Conservation (phyloP, 2,888 invertebrate genomes). For the Cheilosia urbana region DNA sequence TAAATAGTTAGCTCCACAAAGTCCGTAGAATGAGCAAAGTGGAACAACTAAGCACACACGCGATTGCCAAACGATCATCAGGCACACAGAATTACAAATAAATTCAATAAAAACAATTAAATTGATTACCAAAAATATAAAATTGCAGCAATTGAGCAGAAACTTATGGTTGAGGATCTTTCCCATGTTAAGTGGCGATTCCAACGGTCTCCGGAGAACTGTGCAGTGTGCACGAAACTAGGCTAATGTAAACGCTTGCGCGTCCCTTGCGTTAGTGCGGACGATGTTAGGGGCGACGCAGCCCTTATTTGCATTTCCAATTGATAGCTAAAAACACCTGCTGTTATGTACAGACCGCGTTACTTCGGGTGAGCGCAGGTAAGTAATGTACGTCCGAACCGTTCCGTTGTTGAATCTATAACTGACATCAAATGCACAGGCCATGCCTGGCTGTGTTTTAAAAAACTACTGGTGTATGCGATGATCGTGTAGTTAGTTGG, state of each 20-base stretch:
- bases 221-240: constrained; percentile 42
- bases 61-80: constrained; percentile 21
- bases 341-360: constrained; percentile 9
- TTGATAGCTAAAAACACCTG: constrained; percentile 45
- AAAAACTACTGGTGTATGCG: constrained; percentile 11
- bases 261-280: constrained; percentile 41
- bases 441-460: constrained; percentile 34
- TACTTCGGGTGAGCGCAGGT: background rate
- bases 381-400: constrained; percentile 43
- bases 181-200: constrained; percentile 77
- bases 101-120: constrained; percentile 10
- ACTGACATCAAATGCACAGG: constrained; percentile 49
- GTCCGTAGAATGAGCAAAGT: constrained; percentile 38
- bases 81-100: background rate
- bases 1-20: constrained; percentile 4
- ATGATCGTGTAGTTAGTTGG: constrained; percentile 27
- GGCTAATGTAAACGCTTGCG: constrained; percentile 48
- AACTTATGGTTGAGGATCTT: constrained; percentile 86
- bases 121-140: constrained; percentile 85
- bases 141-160: constrained; percentile 88
- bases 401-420: constrained; percentile 51
- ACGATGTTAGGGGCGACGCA: constrained; percentile 43
- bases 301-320: constrained; percentile 66
- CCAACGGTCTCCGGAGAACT: constrained; percentile 14
- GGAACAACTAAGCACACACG: constrained; percentile 44